Evolutionary conservation across 2,888 invertebrate species (phyloP), one percentile per base, ranked within the genome.

Genomic region (Sarcophaga subvicina): DNA sequence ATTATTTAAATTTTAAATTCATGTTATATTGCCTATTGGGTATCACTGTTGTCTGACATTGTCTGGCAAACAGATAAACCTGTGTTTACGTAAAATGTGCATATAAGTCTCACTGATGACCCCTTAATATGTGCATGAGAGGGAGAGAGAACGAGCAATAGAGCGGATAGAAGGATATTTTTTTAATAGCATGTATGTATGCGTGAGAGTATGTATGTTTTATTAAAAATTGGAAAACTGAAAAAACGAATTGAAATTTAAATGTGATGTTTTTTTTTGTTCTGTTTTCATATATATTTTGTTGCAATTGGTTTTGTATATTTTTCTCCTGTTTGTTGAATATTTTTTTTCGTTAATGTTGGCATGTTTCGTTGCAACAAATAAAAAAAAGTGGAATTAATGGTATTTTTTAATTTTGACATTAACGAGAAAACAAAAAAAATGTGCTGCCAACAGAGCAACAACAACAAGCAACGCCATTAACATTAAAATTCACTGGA

Each of bases 391-490:
- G 37, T 54, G 54, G 64, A 37, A 62, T 73, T 83, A 78, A 83
- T 78, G 78, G 37, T 11, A 67, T 78, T 72, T 83, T 82, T 78
- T 72, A 78, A 83, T 83, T 83, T 77, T 72, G 83, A 72, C 77
- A 83, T 78, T 83, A 77, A 76, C 62, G 70, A 54, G 20, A 75
- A 63, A 54, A 70, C 22, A 69, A 64, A 62, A 70, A 17, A 49
- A 49, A 14, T 49, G 37, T 37, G 6, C 49, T 14, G 12, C 49
- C 54, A 54, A 54, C 14, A 54, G 14, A 14, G 4, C 12, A 66
- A 72, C 37, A 20, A 49, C 49, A 78, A 67, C 17, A 37, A 37
- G 37, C 37, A 72, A 25, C 72, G 77, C 47, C 62, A 72, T 54
- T 54, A 78, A 76, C 69, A 69, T 75, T 75, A 62, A 82, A 78